Evolutionary conservation across 2,888 invertebrate genomes (phyloP), one percentile per base, ranked within the genome.

Genomic region (Malthinus seriepunctatus): DNA sequence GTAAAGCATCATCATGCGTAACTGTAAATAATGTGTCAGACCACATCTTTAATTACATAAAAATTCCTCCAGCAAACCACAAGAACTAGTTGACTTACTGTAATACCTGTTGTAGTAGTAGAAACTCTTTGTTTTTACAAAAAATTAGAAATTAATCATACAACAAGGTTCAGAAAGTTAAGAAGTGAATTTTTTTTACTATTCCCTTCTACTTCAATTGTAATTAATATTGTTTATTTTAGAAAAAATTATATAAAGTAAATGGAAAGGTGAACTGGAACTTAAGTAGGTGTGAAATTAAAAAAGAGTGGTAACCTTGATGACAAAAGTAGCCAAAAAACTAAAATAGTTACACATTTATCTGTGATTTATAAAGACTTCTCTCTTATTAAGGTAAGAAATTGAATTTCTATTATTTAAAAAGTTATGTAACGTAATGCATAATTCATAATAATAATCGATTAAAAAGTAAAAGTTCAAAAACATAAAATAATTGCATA

Each of bases 91-190:
- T 57, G 57, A 37, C 5, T 34, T 8, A 46, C 23, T 52, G 46
- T 38, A 57, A n/a, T 42, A 50, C 51, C 46, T 47, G 56, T 14
- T 15, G 4, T 35, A 51, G 38, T 35, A 51, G 38, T 45, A 46
- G 47, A 54, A 33, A 11, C 11, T 48, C 47, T 35, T 45, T 32
- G 12, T 32, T 42, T 15, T 23, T 5, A 23, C 5, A 23, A 23
- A 23, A 23, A 23, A 23, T 23, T 23, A 23, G 23, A 23, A 23
- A 23, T 23, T 23, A 23, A 23, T 23, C 23, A 5, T 5, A 12
- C 15, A 15, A 7, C 39, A 42, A 42, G 6, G 15, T n/a, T 15
- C 23, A 42, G n/a, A 42, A 15, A 42, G 15, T 42, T 42, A 23
- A 23, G 3, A 23, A 23, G 23, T 23, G 23, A 2, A 2, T 23